Conservation (phyloP, 2,113 vertebrate species). For the Ivindomyrus marchei region DNA sequence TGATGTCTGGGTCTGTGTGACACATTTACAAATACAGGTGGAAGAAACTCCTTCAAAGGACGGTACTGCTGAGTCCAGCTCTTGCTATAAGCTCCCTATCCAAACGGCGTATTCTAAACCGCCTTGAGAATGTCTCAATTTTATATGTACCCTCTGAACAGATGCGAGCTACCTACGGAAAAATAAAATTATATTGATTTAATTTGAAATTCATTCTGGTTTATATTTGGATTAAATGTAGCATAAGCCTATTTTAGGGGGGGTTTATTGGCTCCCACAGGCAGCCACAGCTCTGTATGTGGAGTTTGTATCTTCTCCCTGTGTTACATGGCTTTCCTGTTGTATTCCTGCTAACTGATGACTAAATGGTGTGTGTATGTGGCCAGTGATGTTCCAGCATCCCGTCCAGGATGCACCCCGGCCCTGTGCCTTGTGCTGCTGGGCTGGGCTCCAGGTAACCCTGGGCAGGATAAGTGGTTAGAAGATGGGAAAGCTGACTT, state of each 20-base stretch:
- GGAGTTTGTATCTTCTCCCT: not conserved
- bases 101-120: not conserved
- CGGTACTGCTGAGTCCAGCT: not conserved
- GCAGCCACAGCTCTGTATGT: not conserved
- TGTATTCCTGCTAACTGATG: not conserved
- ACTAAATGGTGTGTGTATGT: not conserved
- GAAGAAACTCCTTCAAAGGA: not conserved
- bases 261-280: not conserved
- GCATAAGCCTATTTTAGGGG: not conserved
- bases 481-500: not conserved
- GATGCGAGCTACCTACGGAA: not conserved
- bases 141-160: not conserved
- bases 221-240: not conserved
- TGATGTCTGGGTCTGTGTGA: not conserved
- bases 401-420: not conserved
- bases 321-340: not conserved
- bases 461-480: not conserved
- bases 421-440: not conserved
- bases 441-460: not conserved
- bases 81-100: not conserved
- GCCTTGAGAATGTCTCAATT: not conserved
- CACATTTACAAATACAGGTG: not conserved
- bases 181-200: not conserved
- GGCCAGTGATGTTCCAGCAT: not conserved
- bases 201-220: not conserved